A percentile compares a stretch with the other conserved stretches of the same genome.
Evolutionary conservation across 2,888 invertebrate genomes (phyloP).

Genomic region (Lymantria dispar): DNA sequence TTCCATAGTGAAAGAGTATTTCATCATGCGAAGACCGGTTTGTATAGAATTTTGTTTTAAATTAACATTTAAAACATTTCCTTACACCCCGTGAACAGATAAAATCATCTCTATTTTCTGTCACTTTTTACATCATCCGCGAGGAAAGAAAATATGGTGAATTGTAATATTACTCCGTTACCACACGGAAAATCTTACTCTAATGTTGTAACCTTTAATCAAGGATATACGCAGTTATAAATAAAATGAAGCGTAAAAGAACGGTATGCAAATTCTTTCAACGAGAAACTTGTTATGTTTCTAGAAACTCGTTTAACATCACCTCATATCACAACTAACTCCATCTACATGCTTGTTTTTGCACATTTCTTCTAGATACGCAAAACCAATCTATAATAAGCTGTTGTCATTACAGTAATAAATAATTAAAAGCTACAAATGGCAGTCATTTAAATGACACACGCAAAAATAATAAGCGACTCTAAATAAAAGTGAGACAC

Average conservation of each 20-base stretch:
- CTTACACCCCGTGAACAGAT: too few relatives aligned
- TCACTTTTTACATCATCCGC: too few relatives aligned
- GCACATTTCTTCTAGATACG: slow-evolving; percentile 20
- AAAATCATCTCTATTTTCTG: too few relatives aligned
- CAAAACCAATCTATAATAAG: neutral
- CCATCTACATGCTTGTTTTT: slow-evolving; percentile 28
- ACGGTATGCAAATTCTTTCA: slow-evolving; percentile 67
- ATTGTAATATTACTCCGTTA: too few relatives aligned
- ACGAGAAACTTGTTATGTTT: slow-evolving; percentile 71
- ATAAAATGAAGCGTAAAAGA: slow-evolving; percentile 58
- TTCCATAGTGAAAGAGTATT: too few relatives aligned
- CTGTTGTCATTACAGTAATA: neutral
- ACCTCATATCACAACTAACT: slow-evolving; percentile 33
- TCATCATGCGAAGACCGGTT: too few relatives aligned
- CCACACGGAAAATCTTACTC: neutral
- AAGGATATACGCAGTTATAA: slow-evolving; percentile 57
- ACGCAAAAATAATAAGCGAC: too few relatives aligned
- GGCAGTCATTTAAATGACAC: too few relatives aligned
- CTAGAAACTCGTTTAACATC: slow-evolving; percentile 72
- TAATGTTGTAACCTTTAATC: slow-evolving; percentile 42
- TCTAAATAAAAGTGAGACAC: too few relatives aligned
- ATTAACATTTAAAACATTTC: too few relatives aligned
- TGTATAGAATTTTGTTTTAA: neutral
- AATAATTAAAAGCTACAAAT: too few relatives aligned
- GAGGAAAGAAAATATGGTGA: too few relatives aligned